These are phyloP conservation scores for Philopedon plagiatum DNA, from an alignment of 2,888 invertebrate species.

Conservation along the genomic window DNA sequence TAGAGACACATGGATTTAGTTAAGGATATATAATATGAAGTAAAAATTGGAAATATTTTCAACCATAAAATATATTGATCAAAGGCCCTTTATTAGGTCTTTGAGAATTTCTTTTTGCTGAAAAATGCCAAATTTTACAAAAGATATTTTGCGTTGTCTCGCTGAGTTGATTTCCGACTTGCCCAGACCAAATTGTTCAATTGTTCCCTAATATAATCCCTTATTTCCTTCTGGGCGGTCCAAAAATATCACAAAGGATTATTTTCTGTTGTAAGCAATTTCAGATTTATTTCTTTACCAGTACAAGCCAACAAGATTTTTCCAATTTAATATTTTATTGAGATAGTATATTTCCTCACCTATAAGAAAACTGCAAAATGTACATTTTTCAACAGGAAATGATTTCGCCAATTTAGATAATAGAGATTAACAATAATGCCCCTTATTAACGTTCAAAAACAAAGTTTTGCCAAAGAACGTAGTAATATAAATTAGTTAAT, in stretches of 20 bases:
- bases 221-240: not conserved
- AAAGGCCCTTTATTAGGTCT: not conserved
- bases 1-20: not conserved
- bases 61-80: not conserved
- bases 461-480: too few species aligned
- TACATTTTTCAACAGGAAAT: too few species aligned
- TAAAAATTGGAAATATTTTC: slow-evolving; percentile 2
- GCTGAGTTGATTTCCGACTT: not conserved
- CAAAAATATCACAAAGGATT: slow-evolving; percentile 7
- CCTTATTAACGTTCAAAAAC: too few species aligned
- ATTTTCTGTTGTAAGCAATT: not conserved
- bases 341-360: too few species aligned
- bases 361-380: too few species aligned
- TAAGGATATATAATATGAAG: not conserved
- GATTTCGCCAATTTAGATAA: too few species aligned
- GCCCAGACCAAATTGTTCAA: slow-evolving; percentile 3
- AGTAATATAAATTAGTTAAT: too few species aligned
- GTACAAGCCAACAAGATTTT: not conserved
- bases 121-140: not conserved
- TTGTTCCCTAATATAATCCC: slow-evolving; percentile 11
- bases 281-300: not conserved
- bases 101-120: not conserved
- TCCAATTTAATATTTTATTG: not conserved
- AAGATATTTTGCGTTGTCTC: not conserved
- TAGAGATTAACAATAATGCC: too few species aligned